phyloP scores from a whole-genome alignment of 2,888 invertebrate genomes.

The Operophtera brumata region DNA sequence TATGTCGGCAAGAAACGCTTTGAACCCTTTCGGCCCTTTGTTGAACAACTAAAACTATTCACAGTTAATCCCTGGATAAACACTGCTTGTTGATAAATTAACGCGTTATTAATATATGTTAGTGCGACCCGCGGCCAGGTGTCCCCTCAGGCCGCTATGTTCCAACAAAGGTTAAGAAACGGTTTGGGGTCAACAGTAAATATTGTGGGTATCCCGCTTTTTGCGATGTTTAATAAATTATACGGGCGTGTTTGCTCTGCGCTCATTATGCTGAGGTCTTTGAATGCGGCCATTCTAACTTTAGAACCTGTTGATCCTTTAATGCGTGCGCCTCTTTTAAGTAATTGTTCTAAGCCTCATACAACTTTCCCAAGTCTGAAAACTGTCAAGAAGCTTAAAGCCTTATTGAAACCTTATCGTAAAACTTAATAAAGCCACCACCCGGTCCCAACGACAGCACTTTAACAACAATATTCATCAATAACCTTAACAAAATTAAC shows the following conservation, averaged over 20 bases:
- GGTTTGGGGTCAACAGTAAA: conserved; percentile 71
- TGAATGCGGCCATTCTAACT: conserved; percentile 36
- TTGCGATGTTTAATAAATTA: conserved; percentile 68
- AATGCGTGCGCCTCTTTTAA: conserved; percentile 33
- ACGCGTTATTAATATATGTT: conserved; percentile 80
- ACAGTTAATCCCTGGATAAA: conserved; percentile 80
- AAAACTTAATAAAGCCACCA: conserved; percentile 31
- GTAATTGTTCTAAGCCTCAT: conserved; percentile 13
- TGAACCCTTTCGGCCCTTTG: conserved; percentile 79
- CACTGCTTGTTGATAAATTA: conserved; percentile 80
- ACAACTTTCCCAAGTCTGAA: conserved; percentile 6
- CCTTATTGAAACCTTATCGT: conserved; percentile 25
- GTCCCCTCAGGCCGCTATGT: conserved; percentile 70
- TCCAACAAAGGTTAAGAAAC: conserved; percentile 75
- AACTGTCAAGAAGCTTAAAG: conserved; percentile 14
- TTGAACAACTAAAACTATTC: conserved; percentile 81
- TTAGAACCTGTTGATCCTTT: conserved; percentile 43
- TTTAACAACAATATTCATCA: conserved; percentile 39
- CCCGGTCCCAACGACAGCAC: conserved; percentile 21
- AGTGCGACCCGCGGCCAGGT: conserved; percentile 73
- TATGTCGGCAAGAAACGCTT: conserved; percentile 81
- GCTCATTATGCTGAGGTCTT: conserved; percentile 49
- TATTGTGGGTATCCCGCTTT: conserved; percentile 69
- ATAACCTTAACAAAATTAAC: conserved; percentile 48
- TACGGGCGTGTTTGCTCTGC: conserved; percentile 58